A percentile compares a stretch with the other conserved stretches of the same genome.
These are phyloP conservation scores for Suillia variegata DNA, from an alignment of 2,888 invertebrate genomes.

Conservation along the genomic window DNA sequence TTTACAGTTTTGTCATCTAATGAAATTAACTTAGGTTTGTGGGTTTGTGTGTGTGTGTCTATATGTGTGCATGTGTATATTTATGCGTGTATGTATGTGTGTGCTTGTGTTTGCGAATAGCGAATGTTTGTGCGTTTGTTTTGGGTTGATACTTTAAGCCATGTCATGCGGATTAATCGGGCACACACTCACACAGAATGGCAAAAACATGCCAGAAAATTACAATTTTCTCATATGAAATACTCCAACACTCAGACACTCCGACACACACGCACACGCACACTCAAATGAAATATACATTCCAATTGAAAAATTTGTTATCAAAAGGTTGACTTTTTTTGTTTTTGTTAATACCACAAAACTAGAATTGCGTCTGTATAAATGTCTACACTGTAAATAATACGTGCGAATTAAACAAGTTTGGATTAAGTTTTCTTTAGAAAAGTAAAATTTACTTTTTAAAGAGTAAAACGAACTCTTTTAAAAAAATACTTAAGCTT, in stretches of 20 bases:
- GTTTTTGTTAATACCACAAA: background rate
- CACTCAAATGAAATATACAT: too few relatives aligned
- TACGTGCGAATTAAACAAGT: too few relatives aligned
- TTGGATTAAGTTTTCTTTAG: too few relatives aligned
- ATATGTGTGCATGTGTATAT: background rate
- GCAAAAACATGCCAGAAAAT: background rate
- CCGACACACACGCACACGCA: background rate
- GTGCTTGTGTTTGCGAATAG: background rate
- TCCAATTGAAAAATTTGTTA: too few relatives aligned
- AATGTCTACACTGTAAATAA: too few relatives aligned
- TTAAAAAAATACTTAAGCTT: too few relatives aligned
- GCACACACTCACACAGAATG: background rate
- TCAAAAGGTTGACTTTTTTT: background rate
- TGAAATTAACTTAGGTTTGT: conserved; percentile 32
- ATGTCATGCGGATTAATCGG: conserved; percentile 9
- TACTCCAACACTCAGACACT: background rate
- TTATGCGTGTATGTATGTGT: background rate
- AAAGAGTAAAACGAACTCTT: too few relatives aligned
- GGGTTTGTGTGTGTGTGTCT: background rate
- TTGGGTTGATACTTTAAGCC: conserved; percentile 1
- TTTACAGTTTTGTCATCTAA: conserved; percentile 38
- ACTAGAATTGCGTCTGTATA: too few relatives aligned
- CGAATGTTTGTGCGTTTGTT: background rate
- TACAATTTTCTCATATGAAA: background rate
- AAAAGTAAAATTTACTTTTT: too few relatives aligned